These are phyloP conservation scores for Rhynchotus rufescens DNA, from an alignment of 2,797 vertebrate genomes.

Conservation along the genomic window DNA sequence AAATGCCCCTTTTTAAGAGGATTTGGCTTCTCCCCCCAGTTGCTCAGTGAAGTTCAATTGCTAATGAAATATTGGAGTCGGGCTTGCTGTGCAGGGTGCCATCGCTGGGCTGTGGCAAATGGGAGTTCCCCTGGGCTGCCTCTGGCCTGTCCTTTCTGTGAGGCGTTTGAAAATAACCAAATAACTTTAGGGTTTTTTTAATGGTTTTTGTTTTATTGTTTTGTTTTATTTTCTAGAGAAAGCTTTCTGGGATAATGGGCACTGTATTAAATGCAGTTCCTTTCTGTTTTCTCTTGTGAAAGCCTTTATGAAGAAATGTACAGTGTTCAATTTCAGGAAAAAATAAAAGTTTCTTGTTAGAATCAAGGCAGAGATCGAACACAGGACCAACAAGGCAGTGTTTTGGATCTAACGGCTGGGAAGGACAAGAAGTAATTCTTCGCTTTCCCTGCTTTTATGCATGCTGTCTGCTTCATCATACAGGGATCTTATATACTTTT, in stretches of 20 bases:
- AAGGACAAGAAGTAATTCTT: not conserved
- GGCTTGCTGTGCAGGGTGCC: not conserved
- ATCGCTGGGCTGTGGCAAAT: not conserved
- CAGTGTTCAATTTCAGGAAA: not conserved
- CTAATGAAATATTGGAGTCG: not conserved
- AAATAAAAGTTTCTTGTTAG: not conserved
- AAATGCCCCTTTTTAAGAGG: not conserved
- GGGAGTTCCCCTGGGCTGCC: not conserved
- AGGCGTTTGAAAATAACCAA: not conserved
- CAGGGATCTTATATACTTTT: not conserved
- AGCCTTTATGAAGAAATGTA: not conserved
- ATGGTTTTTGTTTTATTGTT: too few species aligned
- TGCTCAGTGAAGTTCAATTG: not conserved
- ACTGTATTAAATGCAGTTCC: not conserved
- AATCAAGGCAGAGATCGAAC: not conserved
- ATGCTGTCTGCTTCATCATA: not conserved
- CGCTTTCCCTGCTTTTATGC: not conserved
- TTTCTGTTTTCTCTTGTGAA: not conserved
- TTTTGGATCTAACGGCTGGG: not conserved
- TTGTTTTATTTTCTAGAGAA: not conserved
- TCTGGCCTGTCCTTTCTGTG: not conserved
- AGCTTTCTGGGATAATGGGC: not conserved
- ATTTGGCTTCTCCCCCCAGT: not conserved
- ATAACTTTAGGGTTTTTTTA: not conserved
- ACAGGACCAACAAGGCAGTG: rapidly evolving